Percentiles rank a stretch among this genome's conserved stretches.
Conservation (phyloP, 1,140 invertebrate species). For the Stegodyphus mimosarum region DNA sequence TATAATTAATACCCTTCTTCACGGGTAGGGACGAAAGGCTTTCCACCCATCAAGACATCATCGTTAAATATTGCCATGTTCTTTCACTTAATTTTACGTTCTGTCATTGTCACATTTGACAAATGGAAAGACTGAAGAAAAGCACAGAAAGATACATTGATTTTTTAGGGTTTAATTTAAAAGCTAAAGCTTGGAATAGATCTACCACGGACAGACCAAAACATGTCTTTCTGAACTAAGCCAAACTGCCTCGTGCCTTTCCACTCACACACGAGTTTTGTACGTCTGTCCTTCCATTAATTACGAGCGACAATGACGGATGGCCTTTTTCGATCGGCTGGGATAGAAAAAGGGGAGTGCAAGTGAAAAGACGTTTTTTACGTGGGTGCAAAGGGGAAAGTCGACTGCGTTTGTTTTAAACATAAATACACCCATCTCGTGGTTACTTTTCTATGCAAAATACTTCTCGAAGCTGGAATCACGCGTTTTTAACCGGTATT, state of each 20-base stretch:
- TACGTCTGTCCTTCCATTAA: slow-evolving; percentile 23
- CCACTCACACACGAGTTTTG: not conserved
- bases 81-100: not conserved
- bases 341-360: not conserved
- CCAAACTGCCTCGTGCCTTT: not conserved
- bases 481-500: too few relatives aligned
- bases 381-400: not conserved
- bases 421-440: not conserved
- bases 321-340: slow-evolving; percentile 25
- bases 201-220: slow-evolving; percentile 16
- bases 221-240: slow-evolving; percentile 24
- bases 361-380: not conserved
- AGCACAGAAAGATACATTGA: not conserved
- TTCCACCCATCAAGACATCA: too few relatives aligned
- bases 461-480: too few relatives aligned
- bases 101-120: not conserved
- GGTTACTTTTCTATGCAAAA: too few relatives aligned
- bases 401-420: not conserved
- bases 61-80: too few relatives aligned
- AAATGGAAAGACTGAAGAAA: not conserved
- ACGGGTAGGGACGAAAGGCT: too few relatives aligned
- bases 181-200: slow-evolving; percentile 3
- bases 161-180: slow-evolving; percentile 24
- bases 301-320: slow-evolving; percentile 36
- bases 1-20: too few relatives aligned